A percentile compares a stretch with the other conserved stretches of the same genome.
Conservation (phyloP, 2,888 invertebrate genomes). For the Campoplex capitator region DNA sequence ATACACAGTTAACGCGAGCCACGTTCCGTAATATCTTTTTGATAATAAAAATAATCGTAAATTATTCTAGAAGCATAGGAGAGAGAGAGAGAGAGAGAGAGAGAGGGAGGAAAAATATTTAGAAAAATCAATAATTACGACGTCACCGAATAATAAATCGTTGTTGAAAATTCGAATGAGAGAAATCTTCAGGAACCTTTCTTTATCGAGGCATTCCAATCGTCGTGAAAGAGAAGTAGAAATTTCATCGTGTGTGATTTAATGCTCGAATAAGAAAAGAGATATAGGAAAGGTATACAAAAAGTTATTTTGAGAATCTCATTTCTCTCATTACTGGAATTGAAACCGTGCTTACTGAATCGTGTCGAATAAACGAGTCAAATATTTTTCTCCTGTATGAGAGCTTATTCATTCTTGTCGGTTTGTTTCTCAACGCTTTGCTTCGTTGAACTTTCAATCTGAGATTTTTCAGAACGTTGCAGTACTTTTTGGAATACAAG, state of each 20-base stretch:
- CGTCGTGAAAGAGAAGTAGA: not conserved
- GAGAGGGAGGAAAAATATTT: not conserved
- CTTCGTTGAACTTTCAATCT: slow-evolving; percentile 28
- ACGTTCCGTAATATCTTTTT: slow-evolving; percentile 31
- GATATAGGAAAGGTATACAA: not conserved
- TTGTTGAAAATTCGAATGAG: not conserved
- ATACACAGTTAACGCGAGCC: slow-evolving; percentile 57
- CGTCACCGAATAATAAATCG: not conserved
- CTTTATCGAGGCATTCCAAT: not conserved
- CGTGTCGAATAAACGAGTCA: slow-evolving; percentile 21
- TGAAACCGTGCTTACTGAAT: slow-evolving; percentile 41
- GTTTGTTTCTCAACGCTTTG: slow-evolving; percentile 30
- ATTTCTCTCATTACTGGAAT: slow-evolving; percentile 46
- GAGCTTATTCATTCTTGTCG: not conserved
- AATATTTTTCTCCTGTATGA: not conserved
- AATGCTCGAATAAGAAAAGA: not conserved
- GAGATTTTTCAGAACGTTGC: slow-evolving; percentile 11
- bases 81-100: not conserved
- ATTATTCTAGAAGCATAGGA: not conserved
- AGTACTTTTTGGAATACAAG: not conserved
- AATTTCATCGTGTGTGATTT: not conserved
- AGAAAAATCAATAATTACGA: not conserved
- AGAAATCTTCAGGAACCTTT: slow-evolving; percentile 4
- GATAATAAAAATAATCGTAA: slow-evolving; percentile 26
- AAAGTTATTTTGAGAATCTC: not conserved